Conservation (phyloP, 53 echinoderm and acorn worm genomes). For the Apostichopus leukothele region DNA sequence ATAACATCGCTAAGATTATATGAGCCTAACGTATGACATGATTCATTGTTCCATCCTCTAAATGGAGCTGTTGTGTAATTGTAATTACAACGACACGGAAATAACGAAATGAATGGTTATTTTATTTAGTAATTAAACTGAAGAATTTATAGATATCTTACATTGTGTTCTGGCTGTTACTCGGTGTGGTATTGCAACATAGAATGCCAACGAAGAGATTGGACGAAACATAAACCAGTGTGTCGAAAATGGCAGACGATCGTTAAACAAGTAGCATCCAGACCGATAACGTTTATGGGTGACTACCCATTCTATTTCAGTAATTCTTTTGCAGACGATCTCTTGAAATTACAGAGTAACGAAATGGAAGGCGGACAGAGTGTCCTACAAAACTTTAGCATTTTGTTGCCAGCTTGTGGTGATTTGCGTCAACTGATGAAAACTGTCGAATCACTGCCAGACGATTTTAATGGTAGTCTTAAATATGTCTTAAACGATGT, state of each 20-base stretch:
- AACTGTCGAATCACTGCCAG: conserved; percentile 38
- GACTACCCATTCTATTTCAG: conserved; percentile 12
- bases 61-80: too few relatives aligned
- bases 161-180: conserved; percentile 5
- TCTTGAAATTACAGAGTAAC: too few relatives aligned
- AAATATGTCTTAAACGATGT: background rate
- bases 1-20: too few relatives aligned
- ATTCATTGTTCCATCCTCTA: too few relatives aligned
- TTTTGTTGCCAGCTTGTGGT: conserved; percentile 25
- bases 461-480: too few relatives aligned
- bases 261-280: background rate
- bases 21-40: too few relatives aligned
- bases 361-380: background rate
- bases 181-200: background rate
- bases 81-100: too few relatives aligned
- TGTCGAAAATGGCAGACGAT: background rate
- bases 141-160: background rate
- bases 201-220: background rate
- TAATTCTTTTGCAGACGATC: background rate
- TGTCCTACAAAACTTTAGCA: background rate
- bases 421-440: conserved; percentile 30
- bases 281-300: background rate
- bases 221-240: background rate
- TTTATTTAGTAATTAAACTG: too few relatives aligned
- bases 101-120: too few relatives aligned